phyloP scores from a whole-genome alignment of 2,797 vertebrate species.

The Syndactyla subalaris region DNA sequence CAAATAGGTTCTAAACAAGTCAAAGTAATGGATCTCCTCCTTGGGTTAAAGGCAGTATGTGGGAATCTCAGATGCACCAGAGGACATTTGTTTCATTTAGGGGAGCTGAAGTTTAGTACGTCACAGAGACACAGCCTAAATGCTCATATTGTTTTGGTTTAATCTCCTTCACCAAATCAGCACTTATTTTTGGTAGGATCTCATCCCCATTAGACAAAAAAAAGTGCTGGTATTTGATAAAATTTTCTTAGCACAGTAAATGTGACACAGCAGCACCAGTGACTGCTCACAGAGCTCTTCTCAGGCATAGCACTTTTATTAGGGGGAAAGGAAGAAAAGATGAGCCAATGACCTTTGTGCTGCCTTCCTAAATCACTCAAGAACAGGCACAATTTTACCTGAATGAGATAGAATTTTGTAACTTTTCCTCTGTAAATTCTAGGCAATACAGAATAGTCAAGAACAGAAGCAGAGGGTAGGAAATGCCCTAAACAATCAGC shows the following conservation, averaged over 20 bases:
- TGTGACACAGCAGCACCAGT: neutral
- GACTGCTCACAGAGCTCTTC: neutral
- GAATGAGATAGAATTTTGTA: neutral
- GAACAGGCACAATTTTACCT: neutral
- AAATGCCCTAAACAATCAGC: neutral
- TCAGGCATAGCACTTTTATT: neutral
- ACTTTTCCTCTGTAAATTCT: neutral
- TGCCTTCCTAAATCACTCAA: neutral
- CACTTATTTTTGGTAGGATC: neutral
- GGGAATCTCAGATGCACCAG: neutral
- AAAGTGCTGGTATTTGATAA: neutral
- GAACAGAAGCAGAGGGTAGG: neutral
- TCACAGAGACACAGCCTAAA: neutral
- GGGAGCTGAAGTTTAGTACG: neutral
- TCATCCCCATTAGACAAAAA: neutral
- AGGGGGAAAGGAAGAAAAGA: neutral
- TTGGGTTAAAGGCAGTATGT: neutral
- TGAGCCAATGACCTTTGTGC: neutral
- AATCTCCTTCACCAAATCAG: neutral
- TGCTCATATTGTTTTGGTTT: neutral
- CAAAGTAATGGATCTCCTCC: neutral
- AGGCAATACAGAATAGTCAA: neutral
- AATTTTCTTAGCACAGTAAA: neutral
- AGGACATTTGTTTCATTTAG: neutral
- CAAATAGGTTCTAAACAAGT: neutral